A percentile compares a stretch with the other conserved stretches of the same genome.
Conservation (phyloP, 2,113 vertebrate genomes). For the Myrmecophaga tridactyla region DNA sequence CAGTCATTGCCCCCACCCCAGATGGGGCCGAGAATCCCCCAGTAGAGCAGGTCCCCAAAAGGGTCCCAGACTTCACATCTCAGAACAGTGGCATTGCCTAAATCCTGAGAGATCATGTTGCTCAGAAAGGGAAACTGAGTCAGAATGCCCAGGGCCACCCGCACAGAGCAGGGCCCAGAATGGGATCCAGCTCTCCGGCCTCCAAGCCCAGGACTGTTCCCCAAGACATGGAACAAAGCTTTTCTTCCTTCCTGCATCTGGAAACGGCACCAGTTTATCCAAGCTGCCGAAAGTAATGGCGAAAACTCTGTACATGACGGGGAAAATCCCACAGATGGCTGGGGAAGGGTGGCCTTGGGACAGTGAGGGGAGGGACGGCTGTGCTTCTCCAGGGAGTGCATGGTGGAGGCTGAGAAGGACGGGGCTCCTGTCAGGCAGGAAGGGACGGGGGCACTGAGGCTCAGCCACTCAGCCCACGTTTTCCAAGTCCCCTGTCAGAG, state of each 20-base stretch:
- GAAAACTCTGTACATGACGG: not conserved
- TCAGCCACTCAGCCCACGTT: not conserved
- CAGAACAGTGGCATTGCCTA: not conserved
- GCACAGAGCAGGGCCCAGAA: not conserved
- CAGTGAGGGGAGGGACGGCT: not conserved
- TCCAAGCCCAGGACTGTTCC: not conserved
- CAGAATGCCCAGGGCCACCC: not conserved
- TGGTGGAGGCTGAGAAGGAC: not conserved
- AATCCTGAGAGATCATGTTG: not conserved
- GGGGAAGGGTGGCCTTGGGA: slow-evolving; percentile 15
- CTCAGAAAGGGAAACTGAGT: slow-evolving; percentile 26
- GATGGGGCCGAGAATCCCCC: not conserved
- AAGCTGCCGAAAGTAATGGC: not conserved
- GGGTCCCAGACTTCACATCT: not conserved
- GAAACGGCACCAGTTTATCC: slow-evolving; percentile 63
- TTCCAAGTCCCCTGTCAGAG: not conserved
- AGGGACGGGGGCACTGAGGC: not conserved
- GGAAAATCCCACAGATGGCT: slow-evolving; percentile 61
- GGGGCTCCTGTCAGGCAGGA: not conserved
- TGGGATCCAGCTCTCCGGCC: not conserved
- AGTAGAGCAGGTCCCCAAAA: not conserved
- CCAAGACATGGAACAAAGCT: slow-evolving; percentile 11
- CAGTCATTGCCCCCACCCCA: too few relatives aligned
- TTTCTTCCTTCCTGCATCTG: slow-evolving; percentile 42
- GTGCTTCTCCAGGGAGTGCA: not conserved